Evolutionary conservation across 2,888 invertebrate species (phyloP).

Genomic region (Drosophila barbarae): DNA sequence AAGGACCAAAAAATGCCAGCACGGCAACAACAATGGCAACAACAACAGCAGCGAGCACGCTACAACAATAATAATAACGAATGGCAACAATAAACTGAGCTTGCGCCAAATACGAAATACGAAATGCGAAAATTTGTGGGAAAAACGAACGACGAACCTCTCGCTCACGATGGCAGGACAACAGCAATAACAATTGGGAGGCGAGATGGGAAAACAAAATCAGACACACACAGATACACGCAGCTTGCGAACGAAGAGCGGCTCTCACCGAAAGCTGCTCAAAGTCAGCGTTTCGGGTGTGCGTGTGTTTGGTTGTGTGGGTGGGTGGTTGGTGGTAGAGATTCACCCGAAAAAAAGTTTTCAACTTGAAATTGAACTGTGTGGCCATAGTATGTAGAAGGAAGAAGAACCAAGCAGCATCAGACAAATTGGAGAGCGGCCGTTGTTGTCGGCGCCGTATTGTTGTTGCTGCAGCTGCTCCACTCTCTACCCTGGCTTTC

Average conservation of each 20-base stretch:
- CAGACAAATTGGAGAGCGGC: slow-evolving; percentile 67
- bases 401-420: slow-evolving; percentile 50
- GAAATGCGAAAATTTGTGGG: slow-evolving; percentile 43
- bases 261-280: slow-evolving; percentile 43
- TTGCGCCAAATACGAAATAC: slow-evolving; percentile 66
- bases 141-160: slow-evolving; percentile 45
- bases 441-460: slow-evolving; percentile 42
- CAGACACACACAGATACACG: slow-evolving; percentile 29
- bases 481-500: slow-evolving; percentile 43
- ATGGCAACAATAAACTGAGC: slow-evolving; percentile 72
- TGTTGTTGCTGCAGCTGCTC: slow-evolving; percentile 34
- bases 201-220: slow-evolving; percentile 44
- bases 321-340: slow-evolving; percentile 13
- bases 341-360: slow-evolving; percentile 51
- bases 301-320: background rate
- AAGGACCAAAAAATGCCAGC: slow-evolving; percentile 64
- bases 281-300: slow-evolving; percentile 47
- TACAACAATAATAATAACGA: slow-evolving; percentile 46
- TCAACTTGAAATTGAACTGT: slow-evolving; percentile 73
- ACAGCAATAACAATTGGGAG: slow-evolving; percentile 56
- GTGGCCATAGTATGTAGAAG: slow-evolving; percentile 36
- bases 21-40: slow-evolving; percentile 44
- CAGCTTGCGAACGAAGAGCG: slow-evolving; percentile 11
- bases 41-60: slow-evolving; percentile 31
- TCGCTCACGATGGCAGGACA: slow-evolving; percentile 40